A percentile compares a stretch with the other conserved stretches of the same genome.
Evolutionary conservation across 2,797 vertebrate species (phyloP).

Genomic region (Australoheros facetus): DNA sequence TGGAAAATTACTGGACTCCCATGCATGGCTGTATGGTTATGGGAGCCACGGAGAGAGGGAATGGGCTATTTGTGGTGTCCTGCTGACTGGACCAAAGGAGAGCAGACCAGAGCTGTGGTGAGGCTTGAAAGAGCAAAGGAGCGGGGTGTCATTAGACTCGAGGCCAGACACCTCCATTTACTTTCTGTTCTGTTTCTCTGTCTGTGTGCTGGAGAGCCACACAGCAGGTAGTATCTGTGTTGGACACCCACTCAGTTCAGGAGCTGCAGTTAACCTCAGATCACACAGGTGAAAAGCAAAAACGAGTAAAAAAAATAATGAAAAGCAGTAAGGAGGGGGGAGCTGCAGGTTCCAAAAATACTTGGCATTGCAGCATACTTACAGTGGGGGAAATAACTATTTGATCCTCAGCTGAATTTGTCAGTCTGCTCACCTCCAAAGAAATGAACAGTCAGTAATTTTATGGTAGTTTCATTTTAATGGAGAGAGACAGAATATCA

Average conservation of each 20-base stretch:
- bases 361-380: background rate
- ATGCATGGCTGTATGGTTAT: conserved; percentile 43
- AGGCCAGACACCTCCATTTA: conserved; percentile 62
- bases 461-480: no score
- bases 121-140: conserved; percentile 62
- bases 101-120: conserved; percentile 55
- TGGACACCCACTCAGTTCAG: conserved; percentile 18
- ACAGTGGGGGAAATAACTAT: no score
- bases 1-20: conserved; percentile 53
- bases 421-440: no score
- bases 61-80: conserved; percentile 66
- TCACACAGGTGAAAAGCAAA: conserved; percentile 27
- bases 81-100: conserved; percentile 62
- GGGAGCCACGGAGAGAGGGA: conserved; percentile 53
- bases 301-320: background rate
- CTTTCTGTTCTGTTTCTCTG: conserved; percentile 30
- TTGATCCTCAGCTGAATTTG: no score
- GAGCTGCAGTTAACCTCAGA: conserved; percentile 27
- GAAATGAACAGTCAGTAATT: no score
- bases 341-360: background rate
- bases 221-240: conserved; percentile 36
- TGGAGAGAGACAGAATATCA: no score
- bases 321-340: background rate
- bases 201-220: conserved; percentile 33
- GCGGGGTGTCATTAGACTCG: conserved; percentile 59